These are phyloP conservation scores for Drosophila leonis DNA, from an alignment of 2,888 invertebrate genomes.

Conservation along the genomic window DNA sequence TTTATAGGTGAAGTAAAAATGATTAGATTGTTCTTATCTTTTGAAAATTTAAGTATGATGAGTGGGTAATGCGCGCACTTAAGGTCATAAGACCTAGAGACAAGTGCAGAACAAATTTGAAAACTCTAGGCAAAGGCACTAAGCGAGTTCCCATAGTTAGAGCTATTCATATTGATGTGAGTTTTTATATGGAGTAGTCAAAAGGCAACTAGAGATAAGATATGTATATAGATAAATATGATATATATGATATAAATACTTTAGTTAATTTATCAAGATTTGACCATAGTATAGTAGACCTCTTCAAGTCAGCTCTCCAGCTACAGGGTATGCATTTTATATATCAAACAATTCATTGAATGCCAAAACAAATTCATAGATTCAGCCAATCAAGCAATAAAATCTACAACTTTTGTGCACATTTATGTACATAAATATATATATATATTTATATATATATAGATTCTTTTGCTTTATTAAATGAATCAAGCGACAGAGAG, in stretches of 20 bases:
- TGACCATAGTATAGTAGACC: not conserved
- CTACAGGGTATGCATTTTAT: constrained; percentile 28
- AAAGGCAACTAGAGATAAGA: not conserved
- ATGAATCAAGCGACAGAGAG: constrained; percentile 26
- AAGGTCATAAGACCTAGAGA: not conserved
- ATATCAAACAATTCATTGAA: constrained; percentile 30
- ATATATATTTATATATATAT: not conserved
- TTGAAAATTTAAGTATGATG: not conserved
- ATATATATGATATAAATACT: not conserved
- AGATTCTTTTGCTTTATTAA: constrained; percentile 54
- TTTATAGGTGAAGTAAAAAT: not conserved
- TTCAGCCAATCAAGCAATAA: constrained; percentile 38
- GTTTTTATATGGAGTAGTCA: not conserved
- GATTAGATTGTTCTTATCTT: constrained; percentile 4
- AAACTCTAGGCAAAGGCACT: not conserved
- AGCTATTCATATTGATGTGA: not conserved
- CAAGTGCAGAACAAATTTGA: not conserved
- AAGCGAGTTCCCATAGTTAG: not conserved
- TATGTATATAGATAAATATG: not conserved
- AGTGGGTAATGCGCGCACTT: not conserved
- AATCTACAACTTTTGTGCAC: constrained; percentile 26
- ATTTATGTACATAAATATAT: not conserved
- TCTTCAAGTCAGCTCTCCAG: no score
- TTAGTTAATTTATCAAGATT: not conserved
- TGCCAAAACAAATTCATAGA: constrained; percentile 29